phyloP scores from a whole-genome alignment of 2,797 vertebrate species.

The Microctenopoma lineatum region DNA sequence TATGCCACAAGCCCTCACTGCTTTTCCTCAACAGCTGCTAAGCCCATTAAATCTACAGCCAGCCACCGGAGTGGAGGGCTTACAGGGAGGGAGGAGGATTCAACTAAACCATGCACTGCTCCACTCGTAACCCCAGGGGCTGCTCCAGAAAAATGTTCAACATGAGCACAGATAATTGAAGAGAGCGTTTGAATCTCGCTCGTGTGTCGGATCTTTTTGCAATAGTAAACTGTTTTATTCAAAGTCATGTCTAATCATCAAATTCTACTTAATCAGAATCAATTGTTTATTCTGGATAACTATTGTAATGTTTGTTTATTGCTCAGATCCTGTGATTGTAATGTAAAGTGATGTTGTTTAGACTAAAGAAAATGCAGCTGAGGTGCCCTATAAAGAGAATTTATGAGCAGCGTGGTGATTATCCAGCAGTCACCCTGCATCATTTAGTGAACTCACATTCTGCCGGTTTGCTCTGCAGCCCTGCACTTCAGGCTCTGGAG shows the following conservation, averaged over 20 bases:
- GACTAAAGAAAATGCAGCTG: constrained; percentile 22
- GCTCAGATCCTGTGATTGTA: constrained; percentile 14
- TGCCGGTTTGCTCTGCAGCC: constrained; percentile 66
- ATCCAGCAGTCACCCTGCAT: constrained; percentile 69
- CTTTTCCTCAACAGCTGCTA: constrained; percentile 83
- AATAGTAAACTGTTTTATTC: background rate
- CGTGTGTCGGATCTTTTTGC: constrained; percentile 24
- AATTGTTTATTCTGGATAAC: background rate
- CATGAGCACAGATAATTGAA: constrained; percentile 58
- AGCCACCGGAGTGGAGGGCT: constrained; percentile 74
- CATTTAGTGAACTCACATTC: constrained; percentile 67
- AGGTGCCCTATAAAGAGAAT: constrained; percentile 47
- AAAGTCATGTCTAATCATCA: constrained; percentile 17
- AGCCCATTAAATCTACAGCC: constrained; percentile 82
- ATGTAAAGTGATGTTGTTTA: constrained; percentile 2
- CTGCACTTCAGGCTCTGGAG: constrained; percentile 52
- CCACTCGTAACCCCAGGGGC: constrained; percentile 65
- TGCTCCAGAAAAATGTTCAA: constrained; percentile 62
- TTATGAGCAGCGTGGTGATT: constrained; percentile 58
- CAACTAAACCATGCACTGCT: constrained; percentile 66
- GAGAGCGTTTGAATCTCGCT: constrained; percentile 28
- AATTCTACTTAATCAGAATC: constrained; percentile 5
- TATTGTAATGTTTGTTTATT: background rate
- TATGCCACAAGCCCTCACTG: constrained; percentile 79
- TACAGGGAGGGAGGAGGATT: constrained; percentile 65